Percentiles rank a stretch among this genome's conserved stretches.
phyloP scores from a whole-genome alignment of 2,888 invertebrate species.

The Tetanocera ferruginea region DNA sequence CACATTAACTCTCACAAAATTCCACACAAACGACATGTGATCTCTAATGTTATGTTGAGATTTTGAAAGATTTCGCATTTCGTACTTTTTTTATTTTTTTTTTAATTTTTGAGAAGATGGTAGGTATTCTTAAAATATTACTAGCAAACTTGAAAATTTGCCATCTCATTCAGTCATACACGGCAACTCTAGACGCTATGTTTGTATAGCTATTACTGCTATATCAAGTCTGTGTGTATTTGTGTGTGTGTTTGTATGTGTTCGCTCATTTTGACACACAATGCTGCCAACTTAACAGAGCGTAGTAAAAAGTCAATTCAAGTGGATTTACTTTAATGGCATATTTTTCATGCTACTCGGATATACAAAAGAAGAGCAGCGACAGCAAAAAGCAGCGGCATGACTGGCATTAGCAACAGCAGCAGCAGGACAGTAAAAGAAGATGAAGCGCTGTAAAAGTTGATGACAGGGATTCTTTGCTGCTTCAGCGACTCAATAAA shows the following conservation, averaged over 20 bases:
- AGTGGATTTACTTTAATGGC: constrained; percentile 60
- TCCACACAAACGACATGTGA: constrained; percentile 15
- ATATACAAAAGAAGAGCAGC: constrained; percentile 31
- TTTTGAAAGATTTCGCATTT: background rate
- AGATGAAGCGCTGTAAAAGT: constrained; percentile 48
- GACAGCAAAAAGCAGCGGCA: constrained; percentile 2
- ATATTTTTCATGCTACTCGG: constrained; percentile 44
- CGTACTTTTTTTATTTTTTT: background rate
- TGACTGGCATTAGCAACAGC: background rate
- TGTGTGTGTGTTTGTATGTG: too few species aligned
- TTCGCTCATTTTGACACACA: background rate
- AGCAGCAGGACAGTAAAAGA: background rate
- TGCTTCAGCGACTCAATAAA: constrained; percentile 65
- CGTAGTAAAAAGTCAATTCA: constrained; percentile 53
- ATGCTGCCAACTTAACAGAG: constrained; percentile 44
- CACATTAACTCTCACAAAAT: too few species aligned
- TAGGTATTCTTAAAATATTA: background rate
- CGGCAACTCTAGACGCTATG: background rate
- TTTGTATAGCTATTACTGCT: too few species aligned
- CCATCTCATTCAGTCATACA: background rate
- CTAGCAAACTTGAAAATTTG: background rate
- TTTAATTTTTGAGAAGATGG: background rate
- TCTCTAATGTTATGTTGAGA: constrained; percentile 1
- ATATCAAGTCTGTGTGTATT: too few species aligned
- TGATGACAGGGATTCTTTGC: constrained; percentile 66